Base-by-base conservation (phyloP, 2,888 invertebrate species). In the Alentia gelatinosa region DNA sequence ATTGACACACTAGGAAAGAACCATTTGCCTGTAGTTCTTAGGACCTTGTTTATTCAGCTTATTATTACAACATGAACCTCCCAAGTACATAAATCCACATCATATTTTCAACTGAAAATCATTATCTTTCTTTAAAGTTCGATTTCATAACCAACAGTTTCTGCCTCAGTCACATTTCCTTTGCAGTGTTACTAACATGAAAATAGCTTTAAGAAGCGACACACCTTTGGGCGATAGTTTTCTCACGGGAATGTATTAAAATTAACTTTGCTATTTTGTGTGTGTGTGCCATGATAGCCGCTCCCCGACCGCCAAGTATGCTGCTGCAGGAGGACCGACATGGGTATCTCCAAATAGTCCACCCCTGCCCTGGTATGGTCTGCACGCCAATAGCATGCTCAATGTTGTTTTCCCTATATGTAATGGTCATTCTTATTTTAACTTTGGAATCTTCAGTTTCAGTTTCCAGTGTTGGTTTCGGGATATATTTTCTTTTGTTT, bases 311-410 rank as follows among this genome's bases (percentile, higher is more conserved):
- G 1, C 86, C 86, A 0, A 86, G 86, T 33, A 47, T 86, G 23
- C 86, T 86, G 42, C 86, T 86, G 4, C 86, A 86, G 30, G 86
- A 86, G 26, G 86, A 86, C 86, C 86, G 86, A 33, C 86, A 86
- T 30, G 86, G 86, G 33, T 86, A 86, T 47, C 47, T 86, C 86
- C 86, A 86, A 86, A 86, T 86, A 86, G 86, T 86, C 30, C 86
- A 86, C 86, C 86, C 86, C 86, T 86, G 86, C 26, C 86, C 86
- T 1, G 86, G 86, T 86, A 86, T 15, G 86, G n/a, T 33, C n/a
- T n/a, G n/a, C 56, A 23, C 63, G 26, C 26, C 68, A 30, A 12
- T 68, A 19, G 68, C 68, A 68, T 68, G 68, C 1, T 68, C 30
- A 30, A 68, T 68, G 68, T 68, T 39, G 79, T 79, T 9, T 47